Evolutionary conservation across 2,888 invertebrate species (phyloP).

Genomic region (Heliconius erato): DNA sequence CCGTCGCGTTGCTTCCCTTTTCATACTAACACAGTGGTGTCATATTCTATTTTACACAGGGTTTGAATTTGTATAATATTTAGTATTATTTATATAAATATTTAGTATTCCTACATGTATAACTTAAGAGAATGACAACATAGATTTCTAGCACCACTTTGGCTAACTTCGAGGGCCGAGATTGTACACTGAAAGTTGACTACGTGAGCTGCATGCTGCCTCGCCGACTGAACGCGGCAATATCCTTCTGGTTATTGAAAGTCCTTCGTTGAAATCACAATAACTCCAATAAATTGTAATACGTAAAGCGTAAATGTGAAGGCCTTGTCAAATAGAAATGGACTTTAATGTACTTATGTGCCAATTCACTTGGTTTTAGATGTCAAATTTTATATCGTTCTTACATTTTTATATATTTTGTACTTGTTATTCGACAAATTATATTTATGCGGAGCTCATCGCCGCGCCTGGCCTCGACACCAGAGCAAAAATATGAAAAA

Average conservation of each 20-base stretch:
- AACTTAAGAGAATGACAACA: neutral
- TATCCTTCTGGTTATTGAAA: constrained; percentile 34
- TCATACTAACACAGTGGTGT: too few species aligned
- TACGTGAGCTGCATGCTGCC: constrained; percentile 40
- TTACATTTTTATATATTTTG: too few species aligned
- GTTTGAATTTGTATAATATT: too few species aligned
- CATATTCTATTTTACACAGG: too few species aligned
- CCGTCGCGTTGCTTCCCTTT: too few species aligned
- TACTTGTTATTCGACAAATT: too few species aligned
- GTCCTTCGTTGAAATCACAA: constrained; percentile 35
- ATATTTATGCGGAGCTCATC: too few species aligned
- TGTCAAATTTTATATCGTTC: too few species aligned
- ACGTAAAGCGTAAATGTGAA: constrained; percentile 16
- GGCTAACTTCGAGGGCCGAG: constrained; percentile 33
- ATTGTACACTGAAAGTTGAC: constrained; percentile 40
- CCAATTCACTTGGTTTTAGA: neutral
- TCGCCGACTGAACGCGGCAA: constrained; percentile 20
- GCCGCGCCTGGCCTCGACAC: too few species aligned
- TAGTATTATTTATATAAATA: too few species aligned
- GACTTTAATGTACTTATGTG: neutral
- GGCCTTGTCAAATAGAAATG: constrained; percentile 2
- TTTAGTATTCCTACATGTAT: neutral
- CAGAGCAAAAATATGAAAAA: too few species aligned
- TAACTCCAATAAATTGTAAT: constrained; percentile 30
- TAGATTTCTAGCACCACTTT: constrained; percentile 32